phyloP scores from a whole-genome alignment of 2,113 vertebrate species.

The Gymnobelideus leadbeateri region DNA sequence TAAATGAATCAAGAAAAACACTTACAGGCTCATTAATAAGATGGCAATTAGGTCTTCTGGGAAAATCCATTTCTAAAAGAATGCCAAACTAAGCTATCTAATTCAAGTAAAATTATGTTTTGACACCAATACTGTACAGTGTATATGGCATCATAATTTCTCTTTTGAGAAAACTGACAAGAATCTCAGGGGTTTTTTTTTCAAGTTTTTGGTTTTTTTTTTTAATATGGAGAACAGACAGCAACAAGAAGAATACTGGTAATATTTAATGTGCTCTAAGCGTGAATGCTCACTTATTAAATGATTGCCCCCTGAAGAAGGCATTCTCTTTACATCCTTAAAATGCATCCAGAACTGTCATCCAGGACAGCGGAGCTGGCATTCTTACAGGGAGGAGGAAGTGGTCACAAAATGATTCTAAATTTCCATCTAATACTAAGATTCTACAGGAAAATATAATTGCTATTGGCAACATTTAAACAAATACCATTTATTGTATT shows the following conservation, averaged over 20 bases:
- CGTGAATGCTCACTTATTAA: conserved; percentile 62
- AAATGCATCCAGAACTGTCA: conserved; percentile 48
- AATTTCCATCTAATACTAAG: neutral
- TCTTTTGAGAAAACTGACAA: conserved; percentile 74
- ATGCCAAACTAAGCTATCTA: conserved; percentile 72
- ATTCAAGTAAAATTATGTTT: conserved; percentile 71
- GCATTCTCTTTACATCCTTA: conserved; percentile 56
- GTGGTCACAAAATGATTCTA: neutral
- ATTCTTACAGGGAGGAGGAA: neutral
- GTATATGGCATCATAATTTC: conserved; percentile 77
- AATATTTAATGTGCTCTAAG: conserved; percentile 62
- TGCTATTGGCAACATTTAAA: conserved; percentile 21
- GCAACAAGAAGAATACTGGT: conserved; percentile 58
- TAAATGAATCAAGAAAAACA: conserved; percentile 75
- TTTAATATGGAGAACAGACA: conserved; percentile 71
- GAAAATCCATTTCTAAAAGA: conserved; percentile 74
- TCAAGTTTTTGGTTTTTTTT: neutral
- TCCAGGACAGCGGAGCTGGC: conserved; percentile 5
- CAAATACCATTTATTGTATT: conserved; percentile 11
- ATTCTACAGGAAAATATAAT: neutral
- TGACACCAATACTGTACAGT: conserved; percentile 70
- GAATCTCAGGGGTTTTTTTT: conserved; percentile 54
- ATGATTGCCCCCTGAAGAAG: conserved; percentile 60
- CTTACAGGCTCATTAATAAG: conserved; percentile 75
- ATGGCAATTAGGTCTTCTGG: conserved; percentile 73